These are phyloP conservation scores for Maconellicoccus hirsutus DNA, from an alignment of 1,140 invertebrate genomes.

Conservation along the genomic window DNA sequence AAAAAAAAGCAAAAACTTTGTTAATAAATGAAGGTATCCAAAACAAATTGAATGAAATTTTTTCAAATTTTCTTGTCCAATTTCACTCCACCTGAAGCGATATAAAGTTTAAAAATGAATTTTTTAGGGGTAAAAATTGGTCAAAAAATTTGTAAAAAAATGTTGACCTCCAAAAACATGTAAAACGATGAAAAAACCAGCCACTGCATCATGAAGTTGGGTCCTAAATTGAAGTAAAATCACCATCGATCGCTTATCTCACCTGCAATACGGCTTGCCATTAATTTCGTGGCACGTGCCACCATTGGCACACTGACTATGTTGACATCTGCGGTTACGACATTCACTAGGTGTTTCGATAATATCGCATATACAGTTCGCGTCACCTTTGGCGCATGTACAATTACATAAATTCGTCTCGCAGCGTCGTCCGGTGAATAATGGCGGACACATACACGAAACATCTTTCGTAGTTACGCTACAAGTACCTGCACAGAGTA, in stretches of 20 bases:
- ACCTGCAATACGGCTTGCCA: slow-evolving; percentile 35
- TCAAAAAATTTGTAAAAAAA: too few relatives aligned
- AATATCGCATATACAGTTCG: slow-evolving; percentile 13
- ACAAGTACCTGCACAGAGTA: slow-evolving; percentile 30
- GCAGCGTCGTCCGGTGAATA: slow-evolving; percentile 38
- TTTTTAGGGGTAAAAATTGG: too few relatives aligned
- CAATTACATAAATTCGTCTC: slow-evolving; percentile 36
- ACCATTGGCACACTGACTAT: slow-evolving; percentile 36
- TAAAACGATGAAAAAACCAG: too few relatives aligned
- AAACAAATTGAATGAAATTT: too few relatives aligned
- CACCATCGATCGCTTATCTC: slow-evolving; percentile 27
- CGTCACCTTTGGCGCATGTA: slow-evolving; percentile 28
- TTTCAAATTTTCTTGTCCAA: too few relatives aligned
- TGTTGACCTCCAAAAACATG: too few relatives aligned
- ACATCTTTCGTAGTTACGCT: slow-evolving; percentile 33
- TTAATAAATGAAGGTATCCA: too few relatives aligned
- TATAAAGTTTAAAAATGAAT: too few relatives aligned
- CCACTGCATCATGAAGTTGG: too few relatives aligned
- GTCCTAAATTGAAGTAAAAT: too few relatives aligned
- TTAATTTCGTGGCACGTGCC: slow-evolving; percentile 35
- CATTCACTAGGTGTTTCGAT: slow-evolving; percentile 5
- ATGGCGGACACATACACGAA: slow-evolving; percentile 37
- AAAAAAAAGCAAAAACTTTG: too few relatives aligned
- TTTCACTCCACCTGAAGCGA: too few relatives aligned
- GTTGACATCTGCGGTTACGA: slow-evolving; percentile 13